phyloP scores from a whole-genome alignment of 2,113 vertebrate species.

The Indri indri region DNA sequence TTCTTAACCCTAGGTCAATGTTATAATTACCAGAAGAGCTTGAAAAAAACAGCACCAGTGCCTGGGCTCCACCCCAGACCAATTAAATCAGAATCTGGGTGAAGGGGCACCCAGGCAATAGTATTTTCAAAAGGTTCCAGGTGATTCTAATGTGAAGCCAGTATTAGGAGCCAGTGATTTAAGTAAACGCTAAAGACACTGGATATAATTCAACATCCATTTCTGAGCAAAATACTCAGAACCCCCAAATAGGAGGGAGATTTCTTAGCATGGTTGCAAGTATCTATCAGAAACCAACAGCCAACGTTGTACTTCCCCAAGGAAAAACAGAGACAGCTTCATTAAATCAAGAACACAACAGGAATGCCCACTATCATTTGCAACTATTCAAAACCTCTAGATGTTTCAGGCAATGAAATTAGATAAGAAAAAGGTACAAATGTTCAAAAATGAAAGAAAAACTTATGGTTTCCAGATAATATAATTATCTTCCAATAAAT shows the following conservation, averaged over 20 bases:
- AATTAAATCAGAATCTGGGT: not conserved
- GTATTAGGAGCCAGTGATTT: not conserved
- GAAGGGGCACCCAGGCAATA: not conserved
- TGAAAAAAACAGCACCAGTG: not conserved
- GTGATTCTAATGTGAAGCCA: not conserved
- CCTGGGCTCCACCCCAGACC: not conserved
- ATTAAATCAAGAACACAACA: not conserved
- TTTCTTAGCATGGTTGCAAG: not conserved
- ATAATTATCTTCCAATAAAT: not conserved
- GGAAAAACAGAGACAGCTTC: not conserved
- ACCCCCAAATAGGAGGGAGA: not conserved
- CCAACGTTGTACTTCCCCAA: not conserved
- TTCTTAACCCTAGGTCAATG: not conserved
- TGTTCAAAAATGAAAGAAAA: not conserved
- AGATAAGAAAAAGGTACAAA: not conserved
- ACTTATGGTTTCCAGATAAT: not conserved
- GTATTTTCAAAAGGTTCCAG: not conserved
- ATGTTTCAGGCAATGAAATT: not conserved
- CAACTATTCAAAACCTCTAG: not conserved
- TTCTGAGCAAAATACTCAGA: constrained; percentile 2
- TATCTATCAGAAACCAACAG: not conserved
- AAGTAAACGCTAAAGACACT: not conserved
- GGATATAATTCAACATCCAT: not conserved
- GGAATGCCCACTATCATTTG: not conserved
- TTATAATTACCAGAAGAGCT: not conserved